A percentile compares a stretch with the other conserved stretches of the same genome.
These are phyloP conservation scores for Nothobranchius kuhntae DNA, from an alignment of 2,113 vertebrate genomes.

Conservation along the genomic window DNA sequence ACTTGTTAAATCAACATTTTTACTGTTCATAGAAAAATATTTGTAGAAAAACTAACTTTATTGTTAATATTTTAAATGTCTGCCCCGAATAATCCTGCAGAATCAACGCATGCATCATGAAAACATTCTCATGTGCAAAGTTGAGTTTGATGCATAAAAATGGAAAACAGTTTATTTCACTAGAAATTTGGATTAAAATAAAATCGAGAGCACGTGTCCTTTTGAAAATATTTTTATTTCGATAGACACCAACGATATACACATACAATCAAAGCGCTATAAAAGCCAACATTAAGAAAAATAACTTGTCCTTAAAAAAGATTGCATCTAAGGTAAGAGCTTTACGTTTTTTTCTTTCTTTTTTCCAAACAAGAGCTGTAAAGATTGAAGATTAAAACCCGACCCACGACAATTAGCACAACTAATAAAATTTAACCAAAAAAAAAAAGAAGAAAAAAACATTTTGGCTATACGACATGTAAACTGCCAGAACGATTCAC, in stretches of 20 bases:
- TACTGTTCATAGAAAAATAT: no score
- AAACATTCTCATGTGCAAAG: no score
- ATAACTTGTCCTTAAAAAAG: conserved; percentile 99
- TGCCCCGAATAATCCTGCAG: no score
- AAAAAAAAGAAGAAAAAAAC: conserved; percentile 39
- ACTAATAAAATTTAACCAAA: conserved; percentile 70
- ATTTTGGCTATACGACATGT: conserved; percentile 87
- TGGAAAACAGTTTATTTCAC: not conserved
- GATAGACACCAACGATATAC: conserved; percentile 95
- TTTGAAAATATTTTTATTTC: conserved; percentile 98
- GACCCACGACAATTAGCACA: conserved; percentile 79
- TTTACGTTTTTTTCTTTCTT: conserved; percentile 76
- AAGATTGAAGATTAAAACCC: conserved; percentile 81
- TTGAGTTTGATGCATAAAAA: no score
- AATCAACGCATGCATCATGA: no score
- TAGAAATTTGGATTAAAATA: no score
- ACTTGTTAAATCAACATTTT: no score
- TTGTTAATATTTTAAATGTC: no score
- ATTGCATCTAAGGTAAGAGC: conserved; percentile 99
- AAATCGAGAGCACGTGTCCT: conserved; percentile 46
- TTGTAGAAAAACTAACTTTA: no score
- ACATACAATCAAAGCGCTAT: conserved; percentile 98
- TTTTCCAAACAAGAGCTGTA: conserved; percentile 78
- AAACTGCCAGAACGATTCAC: conserved; percentile 86
- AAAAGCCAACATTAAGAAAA: conserved; percentile 99